phyloP scores from a whole-genome alignment of 2,888 invertebrate species.

The Philonicus albiceps region DNA sequence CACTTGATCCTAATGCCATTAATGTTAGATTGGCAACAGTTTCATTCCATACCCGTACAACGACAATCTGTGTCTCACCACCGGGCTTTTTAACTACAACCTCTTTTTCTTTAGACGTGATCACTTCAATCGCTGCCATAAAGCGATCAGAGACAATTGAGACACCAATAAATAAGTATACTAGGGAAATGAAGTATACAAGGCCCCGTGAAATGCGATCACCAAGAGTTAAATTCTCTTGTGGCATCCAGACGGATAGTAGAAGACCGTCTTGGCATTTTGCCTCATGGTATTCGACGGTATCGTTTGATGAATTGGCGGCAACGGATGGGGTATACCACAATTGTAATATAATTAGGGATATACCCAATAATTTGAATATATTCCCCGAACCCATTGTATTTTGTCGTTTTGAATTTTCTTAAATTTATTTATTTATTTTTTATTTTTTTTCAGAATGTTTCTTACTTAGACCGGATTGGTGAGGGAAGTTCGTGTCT shows the following conservation, averaged over 20 bases:
- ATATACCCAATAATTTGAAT: neutral
- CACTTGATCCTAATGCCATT: slow-evolving; percentile 98
- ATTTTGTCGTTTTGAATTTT: neutral
- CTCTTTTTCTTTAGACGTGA: slow-evolving; percentile 96
- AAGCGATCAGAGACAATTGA: slow-evolving; percentile 98
- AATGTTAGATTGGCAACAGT: slow-evolving; percentile 98
- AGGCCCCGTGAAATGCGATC: slow-evolving; percentile 86
- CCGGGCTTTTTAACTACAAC: slow-evolving; percentile 89
- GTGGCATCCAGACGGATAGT: slow-evolving; percentile 89
- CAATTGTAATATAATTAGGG: neutral
- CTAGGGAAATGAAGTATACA: slow-evolving; percentile 87
- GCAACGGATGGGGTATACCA: neutral
- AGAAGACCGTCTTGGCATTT: slow-evolving; percentile 84
- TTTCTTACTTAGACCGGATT: neutral
- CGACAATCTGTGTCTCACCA: slow-evolving; percentile 86
- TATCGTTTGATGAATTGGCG: neutral
- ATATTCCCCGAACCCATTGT: neutral
- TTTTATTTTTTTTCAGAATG: neutral
- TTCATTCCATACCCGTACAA: slow-evolving; percentile 98
- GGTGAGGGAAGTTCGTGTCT: neutral
- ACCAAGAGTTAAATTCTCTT: slow-evolving; percentile 74
- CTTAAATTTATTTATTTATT: too few species aligned
- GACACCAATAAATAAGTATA: slow-evolving; percentile 97
- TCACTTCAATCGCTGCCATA: slow-evolving; percentile 99
- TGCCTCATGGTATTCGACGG: slow-evolving; percentile 50